These are phyloP conservation scores for Pissodes strobi DNA, from an alignment of 1,140 invertebrate species.

Conservation along the genomic window DNA sequence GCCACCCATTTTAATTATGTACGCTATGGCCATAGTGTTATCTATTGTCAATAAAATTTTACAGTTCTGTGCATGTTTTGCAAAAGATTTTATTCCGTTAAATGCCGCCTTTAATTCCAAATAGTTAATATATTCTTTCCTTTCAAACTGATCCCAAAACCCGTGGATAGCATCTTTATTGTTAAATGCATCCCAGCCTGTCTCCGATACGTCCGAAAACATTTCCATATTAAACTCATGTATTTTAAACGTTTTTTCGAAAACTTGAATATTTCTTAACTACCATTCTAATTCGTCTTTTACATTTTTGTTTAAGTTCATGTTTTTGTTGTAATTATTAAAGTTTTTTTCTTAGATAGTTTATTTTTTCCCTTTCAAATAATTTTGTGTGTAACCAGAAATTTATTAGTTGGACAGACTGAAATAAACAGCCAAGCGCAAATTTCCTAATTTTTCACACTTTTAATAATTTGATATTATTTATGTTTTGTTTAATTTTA, in stretches of 20 bases:
- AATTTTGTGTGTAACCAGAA: slow-evolving; percentile 38
- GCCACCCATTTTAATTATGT: slow-evolving; percentile 51
- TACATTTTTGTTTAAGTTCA: neutral
- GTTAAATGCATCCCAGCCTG: slow-evolving; percentile 10
- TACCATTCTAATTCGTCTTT: slow-evolving; percentile 19
- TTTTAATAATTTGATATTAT: neutral
- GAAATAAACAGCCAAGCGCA: slow-evolving; percentile 30
- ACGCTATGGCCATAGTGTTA: slow-evolving; percentile 50
- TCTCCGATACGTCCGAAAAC: slow-evolving; percentile 2
- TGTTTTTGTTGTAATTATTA: slow-evolving; percentile 11
- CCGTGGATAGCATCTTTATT: neutral
- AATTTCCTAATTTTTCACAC: slow-evolving; percentile 19
- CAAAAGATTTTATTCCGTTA: slow-evolving; percentile 51
- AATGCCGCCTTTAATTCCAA: slow-evolving; percentile 40
- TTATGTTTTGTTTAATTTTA: neutral
- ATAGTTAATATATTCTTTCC: slow-evolving; percentile 10
- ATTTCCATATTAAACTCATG: neutral
- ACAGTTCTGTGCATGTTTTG: slow-evolving; percentile 38
- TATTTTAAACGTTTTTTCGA: neutral
- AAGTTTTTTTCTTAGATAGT: slow-evolving; percentile 1
- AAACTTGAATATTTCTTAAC: neutral
- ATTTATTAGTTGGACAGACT: slow-evolving; percentile 29
- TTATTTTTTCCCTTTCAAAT: slow-evolving; percentile 36
- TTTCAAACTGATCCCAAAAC: neutral
- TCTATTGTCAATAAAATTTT: slow-evolving; percentile 50